phyloP scores from a whole-genome alignment of 2,888 invertebrate genomes.

The Abrostola triplasia region DNA sequence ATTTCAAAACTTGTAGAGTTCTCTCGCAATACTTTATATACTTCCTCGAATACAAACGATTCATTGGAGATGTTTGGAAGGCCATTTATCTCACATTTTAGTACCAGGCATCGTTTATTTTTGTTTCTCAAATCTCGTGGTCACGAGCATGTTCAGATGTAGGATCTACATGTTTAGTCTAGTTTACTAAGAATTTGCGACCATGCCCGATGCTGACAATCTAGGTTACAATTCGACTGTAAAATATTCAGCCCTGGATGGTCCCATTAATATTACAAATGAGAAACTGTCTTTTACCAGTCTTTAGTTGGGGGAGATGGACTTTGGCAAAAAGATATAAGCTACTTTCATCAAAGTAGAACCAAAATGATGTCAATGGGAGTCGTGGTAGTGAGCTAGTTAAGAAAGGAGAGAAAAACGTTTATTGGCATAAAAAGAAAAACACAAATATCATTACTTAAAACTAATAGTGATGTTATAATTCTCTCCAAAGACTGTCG shows the following conservation, averaged over 20 bases:
- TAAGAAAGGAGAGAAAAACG: too few species aligned
- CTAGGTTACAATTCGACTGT: too few species aligned
- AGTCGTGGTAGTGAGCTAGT: constrained; percentile 23
- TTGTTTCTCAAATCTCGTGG: constrained; percentile 11
- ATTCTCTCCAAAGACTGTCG: constrained; percentile 26
- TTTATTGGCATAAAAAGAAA: too few species aligned
- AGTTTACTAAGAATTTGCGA: constrained; percentile 27
- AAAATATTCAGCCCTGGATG: too few species aligned
- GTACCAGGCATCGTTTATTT: constrained; percentile 34
- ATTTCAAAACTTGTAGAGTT: too few species aligned
- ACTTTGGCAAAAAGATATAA: too few species aligned
- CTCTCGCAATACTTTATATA: constrained; percentile 2
- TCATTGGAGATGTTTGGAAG: constrained; percentile 23
- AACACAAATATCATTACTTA: too few species aligned
- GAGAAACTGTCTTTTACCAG: too few species aligned
- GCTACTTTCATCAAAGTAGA: too few species aligned
- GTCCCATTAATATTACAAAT: too few species aligned
- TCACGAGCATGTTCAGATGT: constrained; percentile 40
- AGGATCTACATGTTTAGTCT: constrained; percentile 21
- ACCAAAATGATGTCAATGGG: neutral
- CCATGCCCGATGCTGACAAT: constrained; percentile 9
- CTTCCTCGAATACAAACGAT: constrained; percentile 21
- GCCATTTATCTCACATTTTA: constrained; percentile 13
- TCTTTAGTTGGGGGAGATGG: too few species aligned
- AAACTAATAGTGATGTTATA: constrained; percentile 26